phyloP scores from a whole-genome alignment of 2,888 invertebrate species.

The Melinopterus prodromus region DNA sequence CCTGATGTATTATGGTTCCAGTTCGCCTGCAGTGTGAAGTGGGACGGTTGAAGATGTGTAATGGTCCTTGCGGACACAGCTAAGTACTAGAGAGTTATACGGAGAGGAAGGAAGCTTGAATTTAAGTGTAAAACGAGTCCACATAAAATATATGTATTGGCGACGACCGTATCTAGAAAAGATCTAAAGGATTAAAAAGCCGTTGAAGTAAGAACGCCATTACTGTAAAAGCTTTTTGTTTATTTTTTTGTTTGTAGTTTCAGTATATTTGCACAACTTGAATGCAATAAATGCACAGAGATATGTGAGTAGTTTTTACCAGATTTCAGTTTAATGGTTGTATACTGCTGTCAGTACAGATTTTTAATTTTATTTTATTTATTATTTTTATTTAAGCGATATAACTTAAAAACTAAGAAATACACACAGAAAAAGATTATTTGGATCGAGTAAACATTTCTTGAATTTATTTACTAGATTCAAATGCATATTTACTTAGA shows the following conservation, averaged over 20 bases:
- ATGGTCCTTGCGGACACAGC: conserved; percentile 4
- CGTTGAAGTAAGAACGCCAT: background rate
- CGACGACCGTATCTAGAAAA: background rate
- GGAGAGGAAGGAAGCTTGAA: background rate
- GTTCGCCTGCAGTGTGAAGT: background rate
- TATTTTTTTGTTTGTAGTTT: background rate
- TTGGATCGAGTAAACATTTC: too few relatives aligned
- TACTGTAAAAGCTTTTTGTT: background rate
- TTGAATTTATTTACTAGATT: too few relatives aligned
- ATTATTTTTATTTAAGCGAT: too few relatives aligned
- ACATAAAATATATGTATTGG: background rate
- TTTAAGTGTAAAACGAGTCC: conserved; percentile 4
- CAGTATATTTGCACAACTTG: background rate
- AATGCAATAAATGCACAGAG: too few relatives aligned
- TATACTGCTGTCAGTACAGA: too few relatives aligned
- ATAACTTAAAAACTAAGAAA: too few relatives aligned
- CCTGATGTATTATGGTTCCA: background rate
- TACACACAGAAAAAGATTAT: too few relatives aligned
- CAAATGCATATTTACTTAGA: too few relatives aligned
- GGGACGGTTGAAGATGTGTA: conserved; percentile 4
- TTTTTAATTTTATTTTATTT: too few relatives aligned
- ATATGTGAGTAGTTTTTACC: too few relatives aligned
- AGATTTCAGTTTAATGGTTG: too few relatives aligned
- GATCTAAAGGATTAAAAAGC: background rate
- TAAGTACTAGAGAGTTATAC: background rate